Conservation (phyloP, 2,888 invertebrate species). For the Ornithoptera priamus region DNA sequence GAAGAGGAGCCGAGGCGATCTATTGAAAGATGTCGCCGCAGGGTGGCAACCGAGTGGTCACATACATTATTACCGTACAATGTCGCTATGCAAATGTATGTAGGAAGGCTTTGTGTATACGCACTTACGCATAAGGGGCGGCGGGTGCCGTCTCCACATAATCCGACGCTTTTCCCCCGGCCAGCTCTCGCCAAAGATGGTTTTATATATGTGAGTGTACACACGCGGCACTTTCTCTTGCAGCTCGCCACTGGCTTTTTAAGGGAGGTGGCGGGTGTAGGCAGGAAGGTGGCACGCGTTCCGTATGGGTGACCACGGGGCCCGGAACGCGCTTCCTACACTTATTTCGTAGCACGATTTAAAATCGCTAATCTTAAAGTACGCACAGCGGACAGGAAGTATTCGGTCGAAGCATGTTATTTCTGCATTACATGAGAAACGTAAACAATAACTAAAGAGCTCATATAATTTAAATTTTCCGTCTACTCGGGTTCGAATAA, state of each 20-base stretch:
- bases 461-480: conserved; percentile 21
- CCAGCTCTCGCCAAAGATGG: conserved; percentile 71
- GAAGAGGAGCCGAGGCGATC: conserved; percentile 54
- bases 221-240: conserved; percentile 81
- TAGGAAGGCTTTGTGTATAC: conserved; percentile 72
- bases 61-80: conserved; percentile 79
- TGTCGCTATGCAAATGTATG: conserved; percentile 80
- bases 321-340: conserved; percentile 37
- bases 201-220: conserved; percentile 76
- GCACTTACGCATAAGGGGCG: conserved; percentile 76
- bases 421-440: not conserved
- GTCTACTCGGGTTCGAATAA: conserved; percentile 37
- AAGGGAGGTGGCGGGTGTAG: conserved; percentile 70
- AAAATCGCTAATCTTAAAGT: not conserved
- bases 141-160: conserved; percentile 70
- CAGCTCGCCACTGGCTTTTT: conserved; percentile 82
- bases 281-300: conserved; percentile 52
- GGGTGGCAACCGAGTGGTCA: conserved; percentile 71
- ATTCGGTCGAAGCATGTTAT: not conserved
- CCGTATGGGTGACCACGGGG: conserved; percentile 81
- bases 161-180: conserved; percentile 62
- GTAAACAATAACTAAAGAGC: not conserved
- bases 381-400: not conserved
- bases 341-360: conserved; percentile 16
- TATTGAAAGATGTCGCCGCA: conserved; percentile 72